A percentile compares a stretch with the other conserved stretches of the same genome.
phyloP scores from a whole-genome alignment of 2,113 vertebrate species.

The Erythrocebus patas region DNA sequence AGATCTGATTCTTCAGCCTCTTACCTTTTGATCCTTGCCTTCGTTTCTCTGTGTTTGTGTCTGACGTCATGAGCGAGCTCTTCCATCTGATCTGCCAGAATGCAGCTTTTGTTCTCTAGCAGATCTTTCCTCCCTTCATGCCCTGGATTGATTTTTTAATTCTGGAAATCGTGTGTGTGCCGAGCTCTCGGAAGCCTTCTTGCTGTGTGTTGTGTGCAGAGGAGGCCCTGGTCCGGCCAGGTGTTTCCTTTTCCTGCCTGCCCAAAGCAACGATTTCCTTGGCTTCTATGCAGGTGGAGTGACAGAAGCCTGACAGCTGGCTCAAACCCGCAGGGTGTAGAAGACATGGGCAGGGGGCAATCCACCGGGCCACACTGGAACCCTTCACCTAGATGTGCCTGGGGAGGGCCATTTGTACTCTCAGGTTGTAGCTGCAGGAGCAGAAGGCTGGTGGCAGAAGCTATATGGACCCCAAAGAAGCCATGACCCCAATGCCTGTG shows the following conservation, averaged over 20 bases:
- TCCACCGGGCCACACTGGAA: background rate
- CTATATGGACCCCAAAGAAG: background rate
- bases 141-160: conserved; percentile 9
- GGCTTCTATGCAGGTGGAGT: background rate
- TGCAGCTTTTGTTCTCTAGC: background rate
- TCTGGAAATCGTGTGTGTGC: background rate
- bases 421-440: background rate
- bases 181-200: background rate
- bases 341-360: background rate
- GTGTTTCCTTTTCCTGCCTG: background rate
- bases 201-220: background rate
- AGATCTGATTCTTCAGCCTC: background rate
- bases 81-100: background rate
- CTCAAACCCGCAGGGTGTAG: background rate
- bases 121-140: background rate
- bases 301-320: background rate
- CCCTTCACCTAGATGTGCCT: background rate
- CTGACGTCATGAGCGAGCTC: background rate
- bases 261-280: background rate
- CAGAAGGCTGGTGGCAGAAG: background rate
- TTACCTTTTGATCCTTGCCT: background rate
- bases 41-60: background rate
- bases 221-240: fast-evolving
- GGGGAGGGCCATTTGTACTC: background rate
- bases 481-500: background rate